Evolutionary conservation across 2,888 invertebrate species (phyloP).

Genomic region (Lacanobia oleracea): DNA sequence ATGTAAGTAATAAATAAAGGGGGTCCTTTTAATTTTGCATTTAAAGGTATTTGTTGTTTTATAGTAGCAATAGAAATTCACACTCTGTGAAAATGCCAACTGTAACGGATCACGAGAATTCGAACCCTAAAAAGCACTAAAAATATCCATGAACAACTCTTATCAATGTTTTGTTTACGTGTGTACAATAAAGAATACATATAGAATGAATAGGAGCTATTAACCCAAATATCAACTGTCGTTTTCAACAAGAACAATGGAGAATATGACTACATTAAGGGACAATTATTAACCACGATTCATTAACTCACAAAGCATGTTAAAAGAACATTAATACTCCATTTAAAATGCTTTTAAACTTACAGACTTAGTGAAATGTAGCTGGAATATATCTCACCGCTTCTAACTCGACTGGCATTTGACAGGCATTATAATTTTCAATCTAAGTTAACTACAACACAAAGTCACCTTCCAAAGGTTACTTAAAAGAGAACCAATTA

Average conservation of each 20-base stretch:
- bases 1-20: too few relatives aligned
- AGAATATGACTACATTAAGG: neutral
- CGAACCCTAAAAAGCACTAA: neutral
- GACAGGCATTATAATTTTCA: neutral
- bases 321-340: conserved; percentile 7
- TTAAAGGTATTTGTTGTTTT: too few relatives aligned
- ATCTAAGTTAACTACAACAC: neutral
- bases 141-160: neutral
- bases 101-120: too few relatives aligned
- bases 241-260: neutral
- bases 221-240: neutral
- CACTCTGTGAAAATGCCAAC: too few relatives aligned
- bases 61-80: too few relatives aligned
- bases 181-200: neutral
- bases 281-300: conserved; percentile 6
- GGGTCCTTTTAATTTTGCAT: too few relatives aligned
- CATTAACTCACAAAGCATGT: neutral
- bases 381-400: neutral
- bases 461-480: conserved; percentile 2
- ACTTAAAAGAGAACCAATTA: neutral
- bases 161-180: neutral
- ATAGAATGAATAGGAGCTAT: neutral
- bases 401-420: neutral
- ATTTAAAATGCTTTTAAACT: conserved; percentile 21
- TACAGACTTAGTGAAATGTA: neutral